Evolutionary conservation across 2,797 vertebrate genomes (phyloP), one percentile per base, ranked within the genome.

Genomic region (Cirrhinus molitorella): DNA sequence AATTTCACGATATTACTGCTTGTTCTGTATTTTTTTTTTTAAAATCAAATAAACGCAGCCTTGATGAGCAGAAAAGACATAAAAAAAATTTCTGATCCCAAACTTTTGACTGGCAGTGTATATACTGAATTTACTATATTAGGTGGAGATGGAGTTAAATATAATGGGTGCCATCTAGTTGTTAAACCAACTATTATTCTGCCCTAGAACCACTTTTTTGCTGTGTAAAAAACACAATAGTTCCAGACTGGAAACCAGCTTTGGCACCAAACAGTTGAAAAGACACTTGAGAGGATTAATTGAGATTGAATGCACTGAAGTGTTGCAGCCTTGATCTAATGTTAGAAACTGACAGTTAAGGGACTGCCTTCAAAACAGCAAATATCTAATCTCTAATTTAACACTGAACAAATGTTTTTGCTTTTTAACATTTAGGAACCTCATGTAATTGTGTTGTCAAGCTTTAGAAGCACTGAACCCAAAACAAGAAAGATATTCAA

Each of bases 301-400:
- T 65, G 28, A 79, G 19, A 63, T 34, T 49, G 61, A 65, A 79
- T 6, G 61, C 72, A 57, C 31, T 57, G 51, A 75, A 57, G 72
- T 57, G 51, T 75, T 57, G 72, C 72, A 57, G 74, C 23, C 55
- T 63, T 77, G 74, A 63, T 77, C 10, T 61, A 61, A 77, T 47
- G 74, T 63, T 63, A 77, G 53, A 61, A 77, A 45, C 53, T 63
- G 40, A 47, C 53, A 63, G 16, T 47, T 47, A 61, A 77, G 21
- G 34, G 72, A 57, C 1, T 40, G 1, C 23, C 34, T 57, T 25
- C 55, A 68, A 63, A 80, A 55, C 16, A n/a, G 10, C 34, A 80
- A 67, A 53, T 40, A 55, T 68, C 31, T 40, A 16, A 67, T 61
- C 47, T 40, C 28, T n/a, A 31, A 55, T 68, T 80, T 53, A 68